A percentile compares a stretch with the other conserved stretches of the same genome.
These are phyloP conservation scores for Aldrovandia affinis DNA, from an alignment of 2,797 vertebrate genomes.

Conservation along the genomic window DNA sequence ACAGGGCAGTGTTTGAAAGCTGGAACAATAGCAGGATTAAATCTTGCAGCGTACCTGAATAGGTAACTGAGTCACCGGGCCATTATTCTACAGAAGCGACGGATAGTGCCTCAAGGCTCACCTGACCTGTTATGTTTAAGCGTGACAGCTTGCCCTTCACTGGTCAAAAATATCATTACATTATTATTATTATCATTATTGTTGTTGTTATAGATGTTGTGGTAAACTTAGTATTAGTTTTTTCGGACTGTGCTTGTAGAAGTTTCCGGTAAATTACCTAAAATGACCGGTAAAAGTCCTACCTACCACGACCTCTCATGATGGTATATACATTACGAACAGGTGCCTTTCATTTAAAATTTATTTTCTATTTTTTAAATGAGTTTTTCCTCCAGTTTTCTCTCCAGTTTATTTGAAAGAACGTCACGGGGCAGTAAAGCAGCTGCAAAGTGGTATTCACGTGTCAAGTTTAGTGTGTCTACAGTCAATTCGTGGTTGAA, in stretches of 20 bases:
- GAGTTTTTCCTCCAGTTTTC: too few relatives aligned
- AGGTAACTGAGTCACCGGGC: not conserved
- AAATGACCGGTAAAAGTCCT: not conserved
- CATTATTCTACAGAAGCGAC: not conserved
- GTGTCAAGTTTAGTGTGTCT: too few relatives aligned
- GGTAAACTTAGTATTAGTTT: not conserved
- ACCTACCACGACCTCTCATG: not conserved
- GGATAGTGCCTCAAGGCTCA: not conserved
- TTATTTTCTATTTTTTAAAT: too few relatives aligned
- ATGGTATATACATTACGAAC: not conserved
- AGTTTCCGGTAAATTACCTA: not conserved
- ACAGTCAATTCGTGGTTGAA: too few relatives aligned
- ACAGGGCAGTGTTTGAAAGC: conserved; percentile 1
- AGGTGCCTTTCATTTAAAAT: not conserved
- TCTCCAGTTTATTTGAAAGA: too few relatives aligned
- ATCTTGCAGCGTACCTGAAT: not conserved
- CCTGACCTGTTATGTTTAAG: not conserved
- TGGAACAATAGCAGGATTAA: conserved; percentile 2
- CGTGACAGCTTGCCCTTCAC: not conserved
- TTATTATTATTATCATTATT: not conserved
- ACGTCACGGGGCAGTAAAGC: too few relatives aligned
- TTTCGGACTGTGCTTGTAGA: not conserved
- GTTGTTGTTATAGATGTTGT: not conserved
- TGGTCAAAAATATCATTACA: not conserved
- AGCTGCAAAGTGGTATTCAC: too few relatives aligned